These are phyloP conservation scores for Phaetusa simplex DNA, from an alignment of 2,113 vertebrate species.

Conservation along the genomic window DNA sequence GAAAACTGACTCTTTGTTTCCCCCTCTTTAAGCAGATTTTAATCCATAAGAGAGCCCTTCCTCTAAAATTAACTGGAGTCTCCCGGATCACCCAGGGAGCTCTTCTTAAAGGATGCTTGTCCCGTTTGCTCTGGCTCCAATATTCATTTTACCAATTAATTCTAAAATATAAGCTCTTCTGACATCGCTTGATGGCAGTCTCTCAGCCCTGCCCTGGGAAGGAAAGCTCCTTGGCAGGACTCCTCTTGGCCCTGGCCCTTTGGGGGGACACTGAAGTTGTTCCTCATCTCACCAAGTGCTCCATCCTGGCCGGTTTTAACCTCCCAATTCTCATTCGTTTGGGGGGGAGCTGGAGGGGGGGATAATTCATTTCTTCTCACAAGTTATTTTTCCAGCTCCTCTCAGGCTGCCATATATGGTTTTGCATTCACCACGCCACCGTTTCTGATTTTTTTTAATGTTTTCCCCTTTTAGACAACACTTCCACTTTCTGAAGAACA, in stretches of 20 bases:
- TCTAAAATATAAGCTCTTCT: not conserved
- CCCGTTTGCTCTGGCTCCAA: not conserved
- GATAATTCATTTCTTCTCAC: not conserved
- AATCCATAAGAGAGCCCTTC: constrained; percentile 29
- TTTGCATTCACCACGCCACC: not conserved
- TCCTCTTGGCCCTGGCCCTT: not conserved
- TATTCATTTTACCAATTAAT: not conserved
- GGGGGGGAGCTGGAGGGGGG: too few relatives aligned
- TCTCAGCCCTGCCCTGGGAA: not conserved
- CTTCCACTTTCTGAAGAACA: not conserved
- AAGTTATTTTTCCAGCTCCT: not conserved
- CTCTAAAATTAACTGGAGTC: constrained; percentile 37
- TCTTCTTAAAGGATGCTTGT: not conserved
- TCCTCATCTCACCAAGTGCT: not conserved
- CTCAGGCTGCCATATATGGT: not conserved
- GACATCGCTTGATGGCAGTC: not conserved
- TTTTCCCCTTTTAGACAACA: not conserved
- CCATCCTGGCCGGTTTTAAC: not conserved
- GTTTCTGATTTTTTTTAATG: not conserved
- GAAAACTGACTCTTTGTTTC: constrained; percentile 56
- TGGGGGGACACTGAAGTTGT: not conserved
- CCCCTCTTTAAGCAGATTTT: constrained; percentile 40
- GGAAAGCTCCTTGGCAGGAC: not conserved
- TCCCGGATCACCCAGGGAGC: constrained; percentile 54
- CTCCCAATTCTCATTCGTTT: not conserved